Evolutionary conservation across 2,888 invertebrate species (phyloP).

Genomic region (Ptilodon capucinus): DNA sequence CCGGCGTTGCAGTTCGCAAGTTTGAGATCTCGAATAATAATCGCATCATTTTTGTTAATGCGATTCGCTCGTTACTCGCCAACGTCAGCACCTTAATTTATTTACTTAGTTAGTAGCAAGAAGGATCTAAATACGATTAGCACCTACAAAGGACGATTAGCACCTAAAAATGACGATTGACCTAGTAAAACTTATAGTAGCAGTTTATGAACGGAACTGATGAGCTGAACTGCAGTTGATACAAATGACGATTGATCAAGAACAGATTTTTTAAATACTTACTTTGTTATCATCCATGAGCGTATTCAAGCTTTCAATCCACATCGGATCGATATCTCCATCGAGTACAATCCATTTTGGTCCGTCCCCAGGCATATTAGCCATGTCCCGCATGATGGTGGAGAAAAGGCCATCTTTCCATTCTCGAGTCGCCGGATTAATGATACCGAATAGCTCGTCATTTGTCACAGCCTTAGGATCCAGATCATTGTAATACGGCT

Average conservation of each 20-base stretch:
- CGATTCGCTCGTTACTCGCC: constrained; percentile 97
- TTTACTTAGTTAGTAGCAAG: too few species aligned
- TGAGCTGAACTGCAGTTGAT: too few species aligned
- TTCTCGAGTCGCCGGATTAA: constrained; percentile 96
- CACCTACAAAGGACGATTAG: too few species aligned
- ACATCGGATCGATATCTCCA: constrained; percentile 99
- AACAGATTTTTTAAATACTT: constrained; percentile 7
- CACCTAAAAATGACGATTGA: too few species aligned
- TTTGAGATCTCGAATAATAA: constrained; percentile 96
- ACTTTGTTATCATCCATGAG: constrained; percentile 99
- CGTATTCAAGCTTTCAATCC: constrained; percentile 98
- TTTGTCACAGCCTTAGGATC: constrained; percentile 98
- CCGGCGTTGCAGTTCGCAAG: constrained; percentile 95
- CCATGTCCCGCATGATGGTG: constrained; percentile 95
- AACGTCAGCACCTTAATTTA: constrained; percentile 88
- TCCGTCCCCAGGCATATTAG: constrained; percentile 92
- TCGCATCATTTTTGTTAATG: constrained; percentile 93
- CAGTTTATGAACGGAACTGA: too few species aligned
- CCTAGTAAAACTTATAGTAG: too few species aligned
- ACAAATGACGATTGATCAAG: not conserved
- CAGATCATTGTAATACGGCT: constrained; percentile 94
- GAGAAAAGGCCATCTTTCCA: constrained; percentile 97
- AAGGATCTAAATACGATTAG: too few species aligned
- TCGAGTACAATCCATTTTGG: constrained; percentile 98
- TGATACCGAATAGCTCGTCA: constrained; percentile 96